phyloP scores from a whole-genome alignment of 2,888 invertebrate species.

The Noctua janthe region DNA sequence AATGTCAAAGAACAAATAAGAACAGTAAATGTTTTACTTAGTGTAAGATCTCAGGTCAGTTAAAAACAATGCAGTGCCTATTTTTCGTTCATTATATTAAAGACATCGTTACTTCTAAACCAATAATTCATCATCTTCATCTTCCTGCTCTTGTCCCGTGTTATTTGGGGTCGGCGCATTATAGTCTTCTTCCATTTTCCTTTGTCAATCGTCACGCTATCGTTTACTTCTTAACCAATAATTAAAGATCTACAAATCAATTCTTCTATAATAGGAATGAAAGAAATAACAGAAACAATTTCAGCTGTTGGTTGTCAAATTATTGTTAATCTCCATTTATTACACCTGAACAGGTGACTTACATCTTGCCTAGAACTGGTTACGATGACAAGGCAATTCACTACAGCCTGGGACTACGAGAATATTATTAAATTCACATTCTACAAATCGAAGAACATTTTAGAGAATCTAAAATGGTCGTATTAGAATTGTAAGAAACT shows the following conservation, averaged over 20 bases:
- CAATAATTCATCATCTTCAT: neutral
- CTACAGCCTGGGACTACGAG: neutral
- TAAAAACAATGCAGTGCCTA: neutral
- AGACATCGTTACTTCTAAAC: neutral
- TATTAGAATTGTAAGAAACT: neutral
- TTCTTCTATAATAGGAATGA: neutral
- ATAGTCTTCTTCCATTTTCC: too few relatives aligned
- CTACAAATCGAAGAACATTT: neutral
- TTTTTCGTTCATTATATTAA: neutral
- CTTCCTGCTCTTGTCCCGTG: too few relatives aligned
- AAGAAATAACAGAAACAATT: slow-evolving; percentile 3
- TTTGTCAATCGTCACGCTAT: too few relatives aligned
- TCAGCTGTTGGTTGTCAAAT: slow-evolving; percentile 26
- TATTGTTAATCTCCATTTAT: slow-evolving; percentile 26
- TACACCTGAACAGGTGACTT: slow-evolving; percentile 31
- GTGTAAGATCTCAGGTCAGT: neutral
- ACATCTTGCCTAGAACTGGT: slow-evolving; percentile 26
- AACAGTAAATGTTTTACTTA: neutral
- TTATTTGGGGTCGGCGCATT: too few relatives aligned
- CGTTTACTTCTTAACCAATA: neutral
- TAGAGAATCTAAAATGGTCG: neutral
- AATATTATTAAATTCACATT: slow-evolving; percentile 9
- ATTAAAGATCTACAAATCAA: slow-evolving; percentile 17
- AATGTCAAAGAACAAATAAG: neutral
- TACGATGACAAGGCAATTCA: slow-evolving; percentile 33